Evolutionary conservation across 2,113 vertebrate species (phyloP).

Genomic region (Myotis brandtii): DNA sequence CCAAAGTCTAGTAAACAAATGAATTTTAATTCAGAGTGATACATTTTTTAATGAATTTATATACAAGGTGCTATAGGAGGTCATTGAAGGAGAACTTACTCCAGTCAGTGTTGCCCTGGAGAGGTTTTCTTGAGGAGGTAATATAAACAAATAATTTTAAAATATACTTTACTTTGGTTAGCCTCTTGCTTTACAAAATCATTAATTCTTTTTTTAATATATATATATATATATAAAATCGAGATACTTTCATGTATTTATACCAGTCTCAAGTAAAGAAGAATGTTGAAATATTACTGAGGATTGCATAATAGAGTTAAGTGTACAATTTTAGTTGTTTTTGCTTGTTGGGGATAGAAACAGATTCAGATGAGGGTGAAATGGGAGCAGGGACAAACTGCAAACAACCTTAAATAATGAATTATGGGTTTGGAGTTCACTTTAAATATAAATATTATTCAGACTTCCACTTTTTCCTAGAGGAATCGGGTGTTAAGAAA

Average conservation of each 20-base stretch:
- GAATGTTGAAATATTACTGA: neutral
- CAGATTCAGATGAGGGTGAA: neutral
- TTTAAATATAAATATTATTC: neutral
- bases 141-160: neutral
- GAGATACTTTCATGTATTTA: neutral
- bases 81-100: rapidly evolving
- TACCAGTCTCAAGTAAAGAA: neutral
- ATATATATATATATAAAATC: neutral
- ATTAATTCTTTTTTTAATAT: neutral
- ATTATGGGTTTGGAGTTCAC: neutral
- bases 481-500: neutral
- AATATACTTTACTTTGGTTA: neutral
- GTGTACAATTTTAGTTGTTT: no score
- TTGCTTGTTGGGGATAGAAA: neutral
- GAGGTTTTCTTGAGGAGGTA: neutral
- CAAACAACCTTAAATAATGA: neutral
- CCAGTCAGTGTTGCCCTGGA: neutral
- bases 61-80: rapidly evolving
- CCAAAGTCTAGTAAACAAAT: neutral
- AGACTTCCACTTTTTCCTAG: neutral
- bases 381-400: neutral
- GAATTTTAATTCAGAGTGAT: neutral
- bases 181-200: neutral
- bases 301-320: neutral
- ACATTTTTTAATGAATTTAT: neutral